Percentiles rank a stretch among this genome's conserved stretches.
Conservation (phyloP, 2,888 invertebrate genomes). For the Chelonus formosanus region DNA sequence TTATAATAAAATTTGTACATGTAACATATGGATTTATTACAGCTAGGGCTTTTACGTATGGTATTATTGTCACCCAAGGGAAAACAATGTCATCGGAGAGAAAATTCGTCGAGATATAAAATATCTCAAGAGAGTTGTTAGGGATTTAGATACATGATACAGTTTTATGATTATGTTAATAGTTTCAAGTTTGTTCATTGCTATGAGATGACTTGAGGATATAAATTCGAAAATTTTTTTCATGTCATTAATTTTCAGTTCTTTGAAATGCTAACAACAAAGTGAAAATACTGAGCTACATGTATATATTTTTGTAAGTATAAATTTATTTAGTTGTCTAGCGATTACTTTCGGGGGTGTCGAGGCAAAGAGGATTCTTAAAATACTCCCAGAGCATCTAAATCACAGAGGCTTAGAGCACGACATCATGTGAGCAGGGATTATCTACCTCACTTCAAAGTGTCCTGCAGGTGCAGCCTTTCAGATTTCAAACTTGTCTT, state of each 20-base stretch:
- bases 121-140: conserved; percentile 11
- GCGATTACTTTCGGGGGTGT: conserved; percentile 44
- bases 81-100: conserved; percentile 9
- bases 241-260: background rate
- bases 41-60: conserved; percentile 1
- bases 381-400: conserved; percentile 64
- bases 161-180: background rate
- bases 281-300: no score
- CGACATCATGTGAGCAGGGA: conserved; percentile 62
- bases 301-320: background rate
- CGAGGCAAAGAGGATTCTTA: conserved; percentile 60
- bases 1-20: conserved; percentile 32
- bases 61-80: conserved; percentile 6
- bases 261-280: background rate
- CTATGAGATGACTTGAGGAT: no score
- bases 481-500: conserved; percentile 49
- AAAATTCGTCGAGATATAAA: background rate
- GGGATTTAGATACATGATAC: background rate
- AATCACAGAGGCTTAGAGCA: conserved; percentile 61
- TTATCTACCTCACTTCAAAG: conserved; percentile 64
- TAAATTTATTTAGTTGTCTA: conserved; percentile 17
- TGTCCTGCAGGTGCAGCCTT: conserved; percentile 63
- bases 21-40: conserved; percentile 3
- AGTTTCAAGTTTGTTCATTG: no score
- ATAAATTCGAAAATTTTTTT: conserved; percentile 1